These are phyloP conservation scores for Hydropsyche betteni DNA, from an alignment of 2,888 invertebrate species.

Conservation along the genomic window DNA sequence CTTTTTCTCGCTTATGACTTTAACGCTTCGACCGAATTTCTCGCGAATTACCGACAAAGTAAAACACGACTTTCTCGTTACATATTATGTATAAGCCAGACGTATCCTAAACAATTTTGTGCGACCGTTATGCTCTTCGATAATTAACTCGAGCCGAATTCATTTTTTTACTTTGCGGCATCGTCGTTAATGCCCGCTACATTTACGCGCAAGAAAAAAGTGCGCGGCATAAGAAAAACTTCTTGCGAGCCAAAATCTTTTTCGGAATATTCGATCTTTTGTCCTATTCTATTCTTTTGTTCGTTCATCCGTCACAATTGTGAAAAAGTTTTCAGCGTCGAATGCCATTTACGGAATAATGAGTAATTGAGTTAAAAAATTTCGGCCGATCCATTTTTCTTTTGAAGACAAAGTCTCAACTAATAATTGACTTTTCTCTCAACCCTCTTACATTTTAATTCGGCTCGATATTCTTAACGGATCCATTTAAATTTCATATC, in stretches of 20 bases:
- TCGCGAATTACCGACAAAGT: too few relatives aligned
- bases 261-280: slow-evolving; percentile 31
- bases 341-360: slow-evolving; percentile 30
- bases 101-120: too few relatives aligned
- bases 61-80: too few relatives aligned
- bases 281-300: slow-evolving; percentile 26
- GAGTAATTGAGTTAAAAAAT: slow-evolving; percentile 32
- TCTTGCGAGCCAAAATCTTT: slow-evolving; percentile 3
- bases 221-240: slow-evolving; percentile 10
- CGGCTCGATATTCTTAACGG: too few relatives aligned
- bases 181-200: too few relatives aligned
- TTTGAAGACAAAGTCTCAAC: neutral
- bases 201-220: neutral
- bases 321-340: slow-evolving; percentile 12
- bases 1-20: slow-evolving; percentile 18
- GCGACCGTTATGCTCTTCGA: too few relatives aligned
- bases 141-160: too few relatives aligned
- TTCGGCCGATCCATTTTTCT: slow-evolving; percentile 29
- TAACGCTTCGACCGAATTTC: neutral
- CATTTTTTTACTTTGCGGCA: too few relatives aligned
- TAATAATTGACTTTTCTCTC: slow-evolving; percentile 23
- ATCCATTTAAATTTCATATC: too few relatives aligned
- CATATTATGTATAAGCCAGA: too few relatives aligned
- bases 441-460: neutral
- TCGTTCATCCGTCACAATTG: slow-evolving; percentile 32